Base-by-base conservation (phyloP, 1,140 invertebrate genomes). In the Aleiodes sp. region DNA sequence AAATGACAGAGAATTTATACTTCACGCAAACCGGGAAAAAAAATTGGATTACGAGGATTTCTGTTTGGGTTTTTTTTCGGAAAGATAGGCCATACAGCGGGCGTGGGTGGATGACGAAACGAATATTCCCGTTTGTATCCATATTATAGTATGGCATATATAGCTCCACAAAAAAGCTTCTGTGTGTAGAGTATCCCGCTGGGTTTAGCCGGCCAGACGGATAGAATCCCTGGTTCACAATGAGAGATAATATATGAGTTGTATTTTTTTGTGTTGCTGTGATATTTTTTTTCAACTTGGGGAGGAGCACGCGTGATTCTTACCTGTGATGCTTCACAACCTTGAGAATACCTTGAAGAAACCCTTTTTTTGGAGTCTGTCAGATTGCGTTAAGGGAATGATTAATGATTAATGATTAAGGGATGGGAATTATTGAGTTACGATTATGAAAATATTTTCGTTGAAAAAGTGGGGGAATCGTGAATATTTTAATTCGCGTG, bases 231-330 rank as follows among this genome's bases (percentile, higher is more conserved):
- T 8, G 37, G 14, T 14, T 52, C 67, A 77, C 74, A 77, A 77
- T 77, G 70, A 65, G 63, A 70, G 70, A 72, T 78, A 76, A 78
- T 78, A 73, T 78, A 78, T 73, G 76, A 74, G 73, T 70, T 73
- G 71, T 71, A 61, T 10, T 33, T 61, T 61, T 61, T 35, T 19
- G 9, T 26, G 14, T 33, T 33, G 28, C n/a, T n/a, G n/a, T n/a
- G 39, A 14, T 8, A 41, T 8, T 8, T n/a, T 41, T n/a, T 4
- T 7, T n/a, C n/a, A 3, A 8, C n/a, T 4, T 41, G 8, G 39
- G 39, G 39, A 7, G 39, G 39, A 41, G 39, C 39, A 41, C 6
- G 4, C 31, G 31, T 35, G 31, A 35, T 35, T 35, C 31, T 35
- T 6, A 35, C 31, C 31, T 59, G 46, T 21, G 12, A 56, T 56